Percentiles rank a stretch among this genome's conserved stretches.
Conservation (phyloP, 2,888 invertebrate species). For the Macrophya alboannulata region DNA sequence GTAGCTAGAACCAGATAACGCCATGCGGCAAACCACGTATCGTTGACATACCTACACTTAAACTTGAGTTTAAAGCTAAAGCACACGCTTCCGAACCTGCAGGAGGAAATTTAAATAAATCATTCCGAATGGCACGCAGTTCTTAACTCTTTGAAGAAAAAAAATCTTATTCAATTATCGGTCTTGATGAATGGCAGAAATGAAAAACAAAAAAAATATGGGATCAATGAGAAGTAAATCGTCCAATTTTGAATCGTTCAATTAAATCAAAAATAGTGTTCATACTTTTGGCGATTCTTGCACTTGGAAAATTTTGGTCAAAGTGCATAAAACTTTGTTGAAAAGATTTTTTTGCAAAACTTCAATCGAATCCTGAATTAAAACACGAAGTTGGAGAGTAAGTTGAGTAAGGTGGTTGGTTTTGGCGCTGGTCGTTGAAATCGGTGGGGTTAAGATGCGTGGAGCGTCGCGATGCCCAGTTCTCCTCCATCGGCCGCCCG, state of each 20-base stretch:
- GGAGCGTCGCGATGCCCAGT: conserved; percentile 77
- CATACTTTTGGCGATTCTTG: background rate
- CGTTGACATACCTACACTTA: conserved; percentile 34
- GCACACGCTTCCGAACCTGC: conserved; percentile 6
- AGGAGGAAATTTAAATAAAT: conserved; percentile 15
- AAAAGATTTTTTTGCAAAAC: background rate
- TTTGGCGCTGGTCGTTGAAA: conserved; percentile 47
- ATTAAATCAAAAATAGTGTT: background rate
- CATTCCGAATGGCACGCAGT: background rate
- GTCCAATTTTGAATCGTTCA: too few species aligned
- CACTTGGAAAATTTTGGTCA: background rate
- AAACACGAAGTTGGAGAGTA: conserved; percentile 20
- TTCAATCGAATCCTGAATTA: background rate
- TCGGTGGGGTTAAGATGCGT: conserved; percentile 42
- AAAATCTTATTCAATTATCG: background rate
- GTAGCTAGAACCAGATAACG: conserved; percentile 49
- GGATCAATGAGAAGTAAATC: background rate
- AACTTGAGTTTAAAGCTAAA: conserved; percentile 18
- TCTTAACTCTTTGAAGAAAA: background rate
- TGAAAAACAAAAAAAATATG: background rate
- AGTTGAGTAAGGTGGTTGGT: conserved; percentile 45
- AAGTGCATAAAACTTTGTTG: background rate
- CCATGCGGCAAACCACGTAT: conserved; percentile 45
- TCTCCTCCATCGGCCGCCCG: conserved; percentile 70
- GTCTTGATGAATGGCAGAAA: background rate